These are phyloP conservation scores for Platichthys stellatus DNA, from an alignment of 2,113 vertebrate genomes.

Conservation along the genomic window DNA sequence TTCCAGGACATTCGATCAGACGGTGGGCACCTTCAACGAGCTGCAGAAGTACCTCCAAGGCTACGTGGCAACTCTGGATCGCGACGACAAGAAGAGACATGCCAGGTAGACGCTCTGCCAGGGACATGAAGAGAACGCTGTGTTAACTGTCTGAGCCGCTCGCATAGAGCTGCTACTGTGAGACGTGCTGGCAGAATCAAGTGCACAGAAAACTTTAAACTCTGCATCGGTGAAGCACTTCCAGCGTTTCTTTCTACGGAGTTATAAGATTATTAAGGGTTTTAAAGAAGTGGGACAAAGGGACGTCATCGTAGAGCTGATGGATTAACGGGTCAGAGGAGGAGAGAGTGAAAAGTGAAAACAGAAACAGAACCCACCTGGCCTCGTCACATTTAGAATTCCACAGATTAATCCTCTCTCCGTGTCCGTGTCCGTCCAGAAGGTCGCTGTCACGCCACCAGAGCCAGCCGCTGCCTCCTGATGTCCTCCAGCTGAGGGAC, in stretches of 20 bases:
- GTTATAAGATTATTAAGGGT: not conserved
- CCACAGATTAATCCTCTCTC: not conserved
- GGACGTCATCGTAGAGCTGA: not conserved
- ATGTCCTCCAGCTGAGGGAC: conserved; percentile 76
- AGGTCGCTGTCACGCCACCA: conserved; percentile 70
- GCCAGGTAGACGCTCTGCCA: conserved; percentile 69
- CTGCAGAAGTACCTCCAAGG: conserved; percentile 84
- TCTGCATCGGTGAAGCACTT: not conserved
- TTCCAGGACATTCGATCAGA: conserved; percentile 82
- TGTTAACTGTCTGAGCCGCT: not conserved
- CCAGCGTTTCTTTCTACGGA: not conserved
- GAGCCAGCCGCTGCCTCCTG: conserved; percentile 72
- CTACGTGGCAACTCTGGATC: conserved; percentile 81
- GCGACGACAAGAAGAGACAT: conserved; percentile 82
- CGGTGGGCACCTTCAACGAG: conserved; percentile 84
- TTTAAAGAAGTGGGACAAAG: not conserved
- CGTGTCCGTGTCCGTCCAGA: conserved; percentile 41
- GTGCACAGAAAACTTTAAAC: not conserved
- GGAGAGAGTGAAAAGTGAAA: not conserved
- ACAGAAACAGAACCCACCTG: not conserved
- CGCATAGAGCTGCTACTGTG: not conserved
- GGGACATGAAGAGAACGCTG: not conserved
- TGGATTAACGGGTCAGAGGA: not conserved
- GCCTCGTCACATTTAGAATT: not conserved
- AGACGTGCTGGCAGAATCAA: not conserved